Base-by-base conservation (phyloP, 2,797 vertebrate species). In the Clarias platycephalus region DNA sequence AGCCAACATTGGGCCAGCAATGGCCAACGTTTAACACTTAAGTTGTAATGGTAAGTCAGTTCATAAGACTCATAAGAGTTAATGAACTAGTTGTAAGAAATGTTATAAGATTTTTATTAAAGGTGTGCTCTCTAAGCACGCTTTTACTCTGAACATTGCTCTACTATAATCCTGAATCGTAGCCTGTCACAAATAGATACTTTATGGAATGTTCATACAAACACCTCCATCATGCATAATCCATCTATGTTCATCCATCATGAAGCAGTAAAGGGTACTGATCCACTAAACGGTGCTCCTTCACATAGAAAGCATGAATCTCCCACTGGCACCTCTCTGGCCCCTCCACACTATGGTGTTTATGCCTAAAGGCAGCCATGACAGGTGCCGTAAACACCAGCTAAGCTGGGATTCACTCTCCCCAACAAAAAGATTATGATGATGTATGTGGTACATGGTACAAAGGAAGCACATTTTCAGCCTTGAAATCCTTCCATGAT, bases 361-460 rank as follows among this genome's bases (percentile, higher is more conserved):
- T 89, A 91, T 85, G 83, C 89, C 63, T 81, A 83, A 87, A 85
- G 87, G 66, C 85, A 86, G 88, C 86, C 87, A 83, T 91, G 91
- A 92, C 89, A 92, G 91, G 89, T 91, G 86, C 80, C 80, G 89
- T 92, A 92, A 93, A 92, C 91, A 91, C 88, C 83, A 86, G 78
- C 85, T 84, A 87, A 88, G 88, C 84, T 81, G 57, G 77, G 86
- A 81, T 79, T 83, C 84, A 86, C 75, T 90, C 89, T 88, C 88
- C 88, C 71, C 86, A 90, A 90, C 90, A 91, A 88, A 84, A 53
- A 85, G 80, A n/a, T 87, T 86, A 87, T 83, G 67, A 20, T 88
- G 87, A 87, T 87, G 87, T 88, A 87, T 87, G 88, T 85, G 81
- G 85, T 90, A 89, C 80, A 83, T 88, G 40, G 83, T 70, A 81